Base-by-base conservation (phyloP, 1,140 invertebrate genomes). In the Bombus waltoni region DNA sequence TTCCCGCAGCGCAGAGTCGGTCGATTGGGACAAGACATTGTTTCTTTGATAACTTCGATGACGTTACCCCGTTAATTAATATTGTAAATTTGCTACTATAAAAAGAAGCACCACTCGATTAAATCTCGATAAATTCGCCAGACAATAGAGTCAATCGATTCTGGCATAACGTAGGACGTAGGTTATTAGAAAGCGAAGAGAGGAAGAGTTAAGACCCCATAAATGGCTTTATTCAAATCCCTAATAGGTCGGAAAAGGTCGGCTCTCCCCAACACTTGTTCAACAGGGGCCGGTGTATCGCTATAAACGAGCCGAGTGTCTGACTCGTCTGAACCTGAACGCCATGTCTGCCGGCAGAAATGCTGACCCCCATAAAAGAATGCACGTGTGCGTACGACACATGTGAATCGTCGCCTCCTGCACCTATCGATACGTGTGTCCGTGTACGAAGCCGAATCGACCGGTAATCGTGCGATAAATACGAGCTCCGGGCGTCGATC, bases 351-450 rank as follows among this genome's bases (percentile, higher is more conserved):
- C 70, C 38, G n/a, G 66, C 72, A 75, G 10, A 80, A 74, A 81
- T 66, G 76, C 77, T 80, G 84, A 87, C 59, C 84, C 87, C 66
- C 76, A 83, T 89, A 89, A 89, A 89, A 66, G 75, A 66, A 71
- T 75, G 57, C 70, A 88, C 83, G 83, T 88, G 88, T 79, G 81
- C 47, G 80, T 62, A 18, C 68, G 40, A 75, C 47, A 70, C 65
- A 78, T 53, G 35, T 5, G 65, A 66, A 82, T 22, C 40, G 70
- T n/a, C 11, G 70, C 40, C 6, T 74, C 0, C 22, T 73, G 28
- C 22, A 0, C 6, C 1, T n/a, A 75, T 42, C 71, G 42, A 57
- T 70, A 77, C 73, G 32, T 35, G 47, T 53, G 47, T 53, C 4
- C 11, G 77, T 42, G 35, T 9, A 57, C 32, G 11, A 44, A 57